phyloP scores from a whole-genome alignment of 2,888 invertebrate genomes.

The Beris chalybata region DNA sequence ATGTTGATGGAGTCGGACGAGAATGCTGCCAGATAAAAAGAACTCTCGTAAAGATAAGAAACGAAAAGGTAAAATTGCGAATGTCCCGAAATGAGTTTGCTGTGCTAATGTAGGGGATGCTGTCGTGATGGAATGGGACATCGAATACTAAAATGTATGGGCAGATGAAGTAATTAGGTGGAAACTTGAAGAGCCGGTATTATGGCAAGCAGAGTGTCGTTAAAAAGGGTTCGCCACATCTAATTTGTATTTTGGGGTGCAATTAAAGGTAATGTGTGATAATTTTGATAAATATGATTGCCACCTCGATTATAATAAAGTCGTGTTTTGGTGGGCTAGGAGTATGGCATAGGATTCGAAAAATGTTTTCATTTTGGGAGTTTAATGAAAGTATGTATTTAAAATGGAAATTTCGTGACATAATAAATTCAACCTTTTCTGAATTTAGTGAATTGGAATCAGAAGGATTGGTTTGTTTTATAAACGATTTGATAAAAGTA shows the following conservation, averaged over 20 bases:
- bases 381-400: too few relatives aligned
- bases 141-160: slow-evolving; percentile 27
- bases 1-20: slow-evolving; percentile 19
- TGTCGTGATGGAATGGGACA: slow-evolving; percentile 1
- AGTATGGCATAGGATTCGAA: too few relatives aligned
- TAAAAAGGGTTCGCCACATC: slow-evolving; percentile 35
- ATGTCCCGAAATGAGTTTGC: slow-evolving; percentile 25
- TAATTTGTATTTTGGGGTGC: slow-evolving; percentile 34
- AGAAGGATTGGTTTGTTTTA: too few relatives aligned
- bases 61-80: slow-evolving; percentile 32
- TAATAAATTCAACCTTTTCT: too few relatives aligned
- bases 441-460: too few relatives aligned
- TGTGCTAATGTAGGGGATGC: background rate
- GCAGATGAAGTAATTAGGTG: slow-evolving; percentile 25
- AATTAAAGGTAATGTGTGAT: slow-evolving; percentile 39
- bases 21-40: slow-evolving; percentile 29
- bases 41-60: slow-evolving; percentile 37
- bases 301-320: background rate
- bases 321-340: too few relatives aligned
- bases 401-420: too few relatives aligned
- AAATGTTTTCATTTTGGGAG: too few relatives aligned
- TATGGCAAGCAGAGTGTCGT: slow-evolving; percentile 19
- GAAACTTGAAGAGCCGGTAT: slow-evolving; percentile 15
- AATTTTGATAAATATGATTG: slow-evolving; percentile 39
- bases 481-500: too few relatives aligned